Evolutionary conservation across 2,797 vertebrate species (phyloP).

Genomic region (Lutjanus argentimaculatus): DNA sequence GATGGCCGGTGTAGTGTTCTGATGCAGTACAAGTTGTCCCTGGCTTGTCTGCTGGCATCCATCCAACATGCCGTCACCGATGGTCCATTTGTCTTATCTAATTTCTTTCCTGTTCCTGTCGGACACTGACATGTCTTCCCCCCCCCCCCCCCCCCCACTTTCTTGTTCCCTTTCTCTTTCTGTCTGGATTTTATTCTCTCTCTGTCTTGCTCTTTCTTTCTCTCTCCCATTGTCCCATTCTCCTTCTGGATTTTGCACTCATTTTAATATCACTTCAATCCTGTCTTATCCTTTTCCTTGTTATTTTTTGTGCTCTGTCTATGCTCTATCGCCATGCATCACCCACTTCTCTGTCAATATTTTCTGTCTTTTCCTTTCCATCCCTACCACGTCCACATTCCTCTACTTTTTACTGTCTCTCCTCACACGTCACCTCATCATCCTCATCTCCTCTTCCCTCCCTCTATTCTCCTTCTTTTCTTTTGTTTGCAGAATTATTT

Average conservation of each 20-base stretch:
- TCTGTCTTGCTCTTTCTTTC: neutral
- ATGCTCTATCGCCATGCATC: neutral
- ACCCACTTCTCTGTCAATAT: slow-evolving; percentile 22
- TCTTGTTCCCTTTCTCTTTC: slow-evolving; percentile 33
- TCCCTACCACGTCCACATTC: slow-evolving; percentile 26
- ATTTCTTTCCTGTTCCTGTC: slow-evolving; percentile 56
- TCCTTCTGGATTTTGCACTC: neutral
- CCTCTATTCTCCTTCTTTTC: slow-evolving; percentile 9
- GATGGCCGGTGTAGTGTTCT: slow-evolving; percentile 44
- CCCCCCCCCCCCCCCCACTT: neutral
- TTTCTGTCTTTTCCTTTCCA: neutral
- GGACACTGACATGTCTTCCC: slow-evolving; percentile 44
- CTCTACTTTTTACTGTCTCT: slow-evolving; percentile 22
- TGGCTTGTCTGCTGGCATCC: slow-evolving; percentile 59
- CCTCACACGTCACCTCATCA: slow-evolving; percentile 1
- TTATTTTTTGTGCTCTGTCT: slow-evolving; percentile 13
- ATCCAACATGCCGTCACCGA: slow-evolving; percentile 54
- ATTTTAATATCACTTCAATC: neutral
- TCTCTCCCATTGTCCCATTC: neutral
- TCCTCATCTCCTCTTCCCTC: neutral
- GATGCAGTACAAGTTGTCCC: slow-evolving; percentile 59
- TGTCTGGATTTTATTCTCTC: slow-evolving; percentile 16
- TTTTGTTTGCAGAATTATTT: slow-evolving; percentile 92
- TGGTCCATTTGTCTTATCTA: slow-evolving; percentile 71
- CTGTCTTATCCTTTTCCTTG: neutral